Conservation (phyloP, 2,888 invertebrate species). For the Odontothrips loti region DNA sequence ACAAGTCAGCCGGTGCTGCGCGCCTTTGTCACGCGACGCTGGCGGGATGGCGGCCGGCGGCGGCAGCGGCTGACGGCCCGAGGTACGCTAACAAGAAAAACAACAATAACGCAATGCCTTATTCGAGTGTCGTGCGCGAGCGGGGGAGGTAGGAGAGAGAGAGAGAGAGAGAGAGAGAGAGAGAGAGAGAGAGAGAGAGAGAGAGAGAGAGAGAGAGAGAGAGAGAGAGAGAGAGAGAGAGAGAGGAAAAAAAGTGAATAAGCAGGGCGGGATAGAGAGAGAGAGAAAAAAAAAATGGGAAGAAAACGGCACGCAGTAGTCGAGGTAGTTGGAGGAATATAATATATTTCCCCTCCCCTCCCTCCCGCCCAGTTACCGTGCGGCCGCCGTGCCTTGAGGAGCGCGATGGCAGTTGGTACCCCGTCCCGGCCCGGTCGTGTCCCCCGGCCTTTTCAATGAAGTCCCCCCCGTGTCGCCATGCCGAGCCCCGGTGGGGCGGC, state of each 20-base stretch:
- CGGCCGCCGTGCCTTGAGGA: neutral
- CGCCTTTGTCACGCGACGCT: neutral
- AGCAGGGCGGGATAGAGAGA: neutral
- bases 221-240: neutral
- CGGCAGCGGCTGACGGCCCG: neutral
- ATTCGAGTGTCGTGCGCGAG: neutral
- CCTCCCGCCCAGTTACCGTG: neutral
- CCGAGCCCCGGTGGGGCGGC: neutral
- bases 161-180: neutral
- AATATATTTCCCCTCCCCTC: neutral
- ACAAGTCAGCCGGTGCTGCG: neutral
- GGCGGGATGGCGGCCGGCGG: neutral
- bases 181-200: neutral
- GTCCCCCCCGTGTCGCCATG: neutral
- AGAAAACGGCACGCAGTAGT: neutral
- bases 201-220: no score
- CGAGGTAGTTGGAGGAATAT: neutral
- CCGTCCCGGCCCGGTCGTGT: no score
- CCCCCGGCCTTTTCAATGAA: no score
- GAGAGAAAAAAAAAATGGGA: neutral
- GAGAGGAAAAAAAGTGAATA: neutral
- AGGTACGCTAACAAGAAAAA: conserved; percentile 19
- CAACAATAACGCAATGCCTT: conserved; percentile 14
- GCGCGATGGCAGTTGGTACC: neutral
- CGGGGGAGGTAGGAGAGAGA: neutral